phyloP scores from a whole-genome alignment of 2,888 invertebrate species.

The Ichneumoninae sp. region DNA sequence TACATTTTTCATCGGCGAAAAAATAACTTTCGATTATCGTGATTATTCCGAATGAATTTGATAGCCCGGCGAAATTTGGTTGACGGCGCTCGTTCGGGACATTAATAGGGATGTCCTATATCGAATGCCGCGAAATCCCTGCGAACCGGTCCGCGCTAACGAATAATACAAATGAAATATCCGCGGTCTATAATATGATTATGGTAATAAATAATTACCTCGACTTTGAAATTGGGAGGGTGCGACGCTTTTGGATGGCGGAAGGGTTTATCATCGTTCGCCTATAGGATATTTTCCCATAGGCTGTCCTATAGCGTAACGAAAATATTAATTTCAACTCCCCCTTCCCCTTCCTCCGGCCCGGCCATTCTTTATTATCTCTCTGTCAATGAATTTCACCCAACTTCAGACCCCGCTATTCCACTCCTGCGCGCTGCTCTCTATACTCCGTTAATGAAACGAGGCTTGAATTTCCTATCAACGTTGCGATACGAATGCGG shows the following conservation, averaged over 20 bases:
- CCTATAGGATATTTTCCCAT: slow-evolving; percentile 29
- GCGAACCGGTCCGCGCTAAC: slow-evolving; percentile 2
- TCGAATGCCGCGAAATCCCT: neutral
- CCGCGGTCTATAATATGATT: slow-evolving; percentile 55
- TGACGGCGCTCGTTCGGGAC: neutral
- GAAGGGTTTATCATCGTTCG: slow-evolving; percentile 30
- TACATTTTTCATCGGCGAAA: slow-evolving; percentile 13
- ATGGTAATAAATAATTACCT: slow-evolving; percentile 43
- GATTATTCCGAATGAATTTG: slow-evolving; percentile 11
- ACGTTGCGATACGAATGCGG: slow-evolving; percentile 47
- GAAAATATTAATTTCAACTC: slow-evolving; percentile 42
- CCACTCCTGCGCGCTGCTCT: neutral
- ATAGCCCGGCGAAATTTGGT: neutral
- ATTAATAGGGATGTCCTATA: neutral
- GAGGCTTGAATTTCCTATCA: slow-evolving; percentile 51
- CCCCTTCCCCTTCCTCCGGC: slow-evolving; percentile 12
- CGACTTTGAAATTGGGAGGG: slow-evolving; percentile 13
- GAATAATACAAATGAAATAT: slow-evolving; percentile 60
- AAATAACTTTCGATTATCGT: neutral
- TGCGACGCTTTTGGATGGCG: slow-evolving; percentile 19
- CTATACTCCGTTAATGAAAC: slow-evolving; percentile 42
- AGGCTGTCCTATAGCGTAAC: neutral
- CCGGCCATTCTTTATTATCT: slow-evolving; percentile 24
- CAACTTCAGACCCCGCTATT: neutral
- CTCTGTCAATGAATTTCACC: slow-evolving; percentile 73